Evolutionary conservation across 2,888 invertebrate genomes (phyloP), one percentile per base, ranked within the genome.

Genomic region (Apantesis nais): DNA sequence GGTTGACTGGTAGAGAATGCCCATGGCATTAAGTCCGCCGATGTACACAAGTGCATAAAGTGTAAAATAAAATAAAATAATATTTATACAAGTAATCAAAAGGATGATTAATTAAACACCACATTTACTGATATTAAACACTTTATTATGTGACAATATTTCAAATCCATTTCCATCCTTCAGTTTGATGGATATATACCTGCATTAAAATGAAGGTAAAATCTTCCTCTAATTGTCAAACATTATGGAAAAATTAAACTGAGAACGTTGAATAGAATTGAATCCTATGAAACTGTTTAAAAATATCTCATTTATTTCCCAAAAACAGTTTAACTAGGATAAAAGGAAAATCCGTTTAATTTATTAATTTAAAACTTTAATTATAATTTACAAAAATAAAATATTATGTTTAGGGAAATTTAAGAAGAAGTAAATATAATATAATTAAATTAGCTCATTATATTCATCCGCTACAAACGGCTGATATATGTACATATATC

Each of bases 261-360:
- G 2, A 22, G 34, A 62, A 39, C 14, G 25, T 62, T 39, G 34
- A 39, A 19, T 5, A 37, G 14, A 70, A 55, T 66, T 34, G 63
- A 69, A 76, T 72, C 62, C 55, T 34, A 62, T 70, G 67, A 58
- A 71, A 71, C 80, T 78, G 67, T 34, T 4, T 74, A 70, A 76
- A 70, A 67, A n/a, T 14, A 34, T n/a, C 14, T 16, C 2, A 11
- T n/a, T 25, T 29, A 37, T 66, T 66, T 62, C 14, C 16, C 37
- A 19, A 61, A 48, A 72, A 68, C 63, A 66, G 39, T 60, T 63
- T 68, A 66, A 29, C 55, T 62, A 34, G 48, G 8, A 48, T 41
- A 29, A 62, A 62, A 55, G 48, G 12, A 66, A 11, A 52, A n/a
- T n/a, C n/a, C 34, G 31, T 39, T 37, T 31, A 8, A 12, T 65